phyloP scores from a whole-genome alignment of 2,888 invertebrate genomes.

The Platerodrilus igneus region DNA sequence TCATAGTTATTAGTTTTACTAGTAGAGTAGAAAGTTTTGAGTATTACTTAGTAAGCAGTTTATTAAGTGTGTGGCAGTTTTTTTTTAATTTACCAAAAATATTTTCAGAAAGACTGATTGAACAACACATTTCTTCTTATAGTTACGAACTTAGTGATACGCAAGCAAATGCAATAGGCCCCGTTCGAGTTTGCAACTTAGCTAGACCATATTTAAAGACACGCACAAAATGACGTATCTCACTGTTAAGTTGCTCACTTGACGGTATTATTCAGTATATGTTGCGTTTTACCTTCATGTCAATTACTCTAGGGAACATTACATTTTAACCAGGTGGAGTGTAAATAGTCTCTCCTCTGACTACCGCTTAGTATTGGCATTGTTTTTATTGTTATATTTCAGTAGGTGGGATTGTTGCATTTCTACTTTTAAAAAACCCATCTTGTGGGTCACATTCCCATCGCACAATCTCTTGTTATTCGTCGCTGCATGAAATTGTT shows the following conservation, averaged over 20 bases:
- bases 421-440: constrained; percentile 19
- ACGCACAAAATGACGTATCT: constrained; percentile 31
- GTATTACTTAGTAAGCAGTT: constrained; percentile 32
- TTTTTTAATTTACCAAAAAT: constrained; percentile 30
- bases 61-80: constrained; percentile 20
- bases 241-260: constrained; percentile 19
- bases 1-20: constrained; percentile 49
- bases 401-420: constrained; percentile 26
- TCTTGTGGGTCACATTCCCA: constrained; percentile 34
- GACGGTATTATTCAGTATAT: constrained; percentile 32
- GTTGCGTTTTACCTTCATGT: constrained; percentile 68
- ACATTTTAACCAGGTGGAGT: constrained; percentile 49
- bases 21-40: constrained; percentile 39
- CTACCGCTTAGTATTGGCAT: constrained; percentile 27
- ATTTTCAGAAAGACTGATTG: constrained; percentile 51
- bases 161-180: constrained; percentile 35
- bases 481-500: constrained; percentile 44
- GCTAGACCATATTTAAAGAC: constrained; percentile 11
- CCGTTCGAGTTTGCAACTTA: constrained; percentile 3
- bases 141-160: constrained; percentile 46
- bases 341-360: constrained; percentile 29
- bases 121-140: constrained; percentile 48
- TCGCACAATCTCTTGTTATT: constrained; percentile 43
- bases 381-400: no score
- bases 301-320: constrained; percentile 82